phyloP scores from a whole-genome alignment of 2,888 invertebrate genomes.

The Melangyna quadrimaculata region DNA sequence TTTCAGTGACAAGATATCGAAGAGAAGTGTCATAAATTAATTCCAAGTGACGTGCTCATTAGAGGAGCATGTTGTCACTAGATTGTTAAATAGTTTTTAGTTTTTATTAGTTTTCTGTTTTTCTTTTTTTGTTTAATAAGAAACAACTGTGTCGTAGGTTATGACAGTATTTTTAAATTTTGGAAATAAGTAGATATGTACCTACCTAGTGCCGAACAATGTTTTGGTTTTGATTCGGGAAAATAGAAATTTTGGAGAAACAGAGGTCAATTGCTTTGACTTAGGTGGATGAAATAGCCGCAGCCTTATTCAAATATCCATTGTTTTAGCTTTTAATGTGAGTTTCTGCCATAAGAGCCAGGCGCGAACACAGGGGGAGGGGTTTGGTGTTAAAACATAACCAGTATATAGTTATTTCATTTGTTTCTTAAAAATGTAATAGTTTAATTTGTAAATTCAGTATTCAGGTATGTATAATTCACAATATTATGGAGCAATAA shows the following conservation, averaged over 20 bases:
- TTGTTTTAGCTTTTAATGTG: not conserved
- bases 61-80: slow-evolving; percentile 45
- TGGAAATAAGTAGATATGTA: not conserved
- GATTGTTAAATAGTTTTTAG: not conserved
- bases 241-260: not conserved
- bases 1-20: slow-evolving; percentile 57
- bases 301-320: not conserved
- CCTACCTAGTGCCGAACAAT: too few relatives aligned
- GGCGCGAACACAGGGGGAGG: too few relatives aligned
- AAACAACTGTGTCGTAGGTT: not conserved
- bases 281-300: not conserved
- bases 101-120: not conserved
- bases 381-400: too few relatives aligned
- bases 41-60: slow-evolving; percentile 55
- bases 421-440: too few relatives aligned
- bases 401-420: too few relatives aligned
- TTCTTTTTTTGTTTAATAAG: not conserved
- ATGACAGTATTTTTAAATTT: not conserved
- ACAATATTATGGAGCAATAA: too few relatives aligned
- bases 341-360: too few relatives aligned
- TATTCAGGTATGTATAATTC: too few relatives aligned
- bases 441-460: too few relatives aligned
- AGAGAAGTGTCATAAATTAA: slow-evolving; percentile 60
- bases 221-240: not conserved
- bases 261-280: not conserved